Evolutionary conservation across 2,113 vertebrate genomes (phyloP).

Genomic region (Camelus dromedarius): DNA sequence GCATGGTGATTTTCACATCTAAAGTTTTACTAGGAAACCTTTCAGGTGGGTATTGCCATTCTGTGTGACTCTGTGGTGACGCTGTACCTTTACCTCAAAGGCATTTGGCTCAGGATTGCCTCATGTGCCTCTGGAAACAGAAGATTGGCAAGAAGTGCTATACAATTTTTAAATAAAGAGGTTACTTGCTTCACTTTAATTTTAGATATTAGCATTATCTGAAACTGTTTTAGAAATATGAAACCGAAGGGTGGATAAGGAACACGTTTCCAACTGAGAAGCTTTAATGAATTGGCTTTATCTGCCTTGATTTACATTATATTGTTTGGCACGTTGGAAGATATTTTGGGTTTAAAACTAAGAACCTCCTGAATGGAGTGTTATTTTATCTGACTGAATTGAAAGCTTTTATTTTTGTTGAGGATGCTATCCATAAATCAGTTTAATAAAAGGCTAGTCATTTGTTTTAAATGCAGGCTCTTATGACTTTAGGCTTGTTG

Average conservation of each 20-base stretch:
- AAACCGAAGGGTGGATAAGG: background rate
- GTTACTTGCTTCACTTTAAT: background rate
- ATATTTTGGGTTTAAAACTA: slow-evolving; percentile 44
- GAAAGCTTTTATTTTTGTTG: slow-evolving; percentile 15
- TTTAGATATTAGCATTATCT: background rate
- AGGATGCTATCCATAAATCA: background rate
- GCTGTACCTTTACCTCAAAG: background rate
- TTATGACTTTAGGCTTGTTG: slow-evolving; percentile 10
- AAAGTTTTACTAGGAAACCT: slow-evolving; percentile 47
- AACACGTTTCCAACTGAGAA: background rate
- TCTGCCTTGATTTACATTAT: background rate
- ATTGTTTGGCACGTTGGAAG: background rate
- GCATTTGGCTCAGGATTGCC: background rate
- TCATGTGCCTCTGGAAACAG: background rate
- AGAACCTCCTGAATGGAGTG: background rate
- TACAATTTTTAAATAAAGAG: background rate
- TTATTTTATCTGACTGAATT: slow-evolving; percentile 12
- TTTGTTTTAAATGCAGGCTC: background rate
- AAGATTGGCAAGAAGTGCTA: background rate
- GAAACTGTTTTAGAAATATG: slow-evolving; percentile 1
- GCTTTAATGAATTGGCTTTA: background rate
- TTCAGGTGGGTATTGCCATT: slow-evolving; percentile 23
- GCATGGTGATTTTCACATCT: background rate
- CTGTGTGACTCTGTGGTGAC: background rate
- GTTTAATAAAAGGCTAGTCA: background rate